A percentile compares a stretch with the other conserved stretches of the same genome.
phyloP scores from a whole-genome alignment of 2,113 vertebrate genomes.

The Hystrix brachyura region DNA sequence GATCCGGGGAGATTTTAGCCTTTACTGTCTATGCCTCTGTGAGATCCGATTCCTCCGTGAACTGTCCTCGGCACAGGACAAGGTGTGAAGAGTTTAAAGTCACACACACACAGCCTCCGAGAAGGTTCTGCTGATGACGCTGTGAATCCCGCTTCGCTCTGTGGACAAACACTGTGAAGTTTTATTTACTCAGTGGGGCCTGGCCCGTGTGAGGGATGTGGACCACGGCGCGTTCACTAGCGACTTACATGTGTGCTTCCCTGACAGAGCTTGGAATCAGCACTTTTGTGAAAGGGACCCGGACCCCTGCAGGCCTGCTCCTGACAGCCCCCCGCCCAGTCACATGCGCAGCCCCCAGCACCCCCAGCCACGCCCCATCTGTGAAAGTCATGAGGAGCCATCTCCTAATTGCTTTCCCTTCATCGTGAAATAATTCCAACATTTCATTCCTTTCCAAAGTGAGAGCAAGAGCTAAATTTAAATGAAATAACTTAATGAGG shows the following conservation, averaged over 20 bases:
- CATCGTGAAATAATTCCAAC: not conserved
- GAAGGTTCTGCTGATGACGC: accelerated
- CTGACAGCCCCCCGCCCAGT: accelerated
- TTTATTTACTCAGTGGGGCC: no score
- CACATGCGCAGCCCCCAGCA: accelerated
- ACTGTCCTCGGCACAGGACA: not conserved
- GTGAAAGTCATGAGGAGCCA: not conserved
- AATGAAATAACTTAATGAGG: conserved; percentile 68
- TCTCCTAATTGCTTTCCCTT: not conserved
- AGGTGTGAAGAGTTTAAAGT: not conserved
- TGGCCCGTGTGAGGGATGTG: not conserved
- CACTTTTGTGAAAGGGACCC: accelerated
- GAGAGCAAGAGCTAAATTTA: conserved; percentile 73
- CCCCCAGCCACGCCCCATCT: accelerated
- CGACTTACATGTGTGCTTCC: accelerated
- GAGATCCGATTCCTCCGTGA: not conserved
- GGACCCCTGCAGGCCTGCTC: accelerated
- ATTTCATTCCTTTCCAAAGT: conserved; percentile 38
- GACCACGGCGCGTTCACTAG: accelerated
- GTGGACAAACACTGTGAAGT: not conserved
- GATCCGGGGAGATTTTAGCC: accelerated
- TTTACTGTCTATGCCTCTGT: accelerated
- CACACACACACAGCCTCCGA: not conserved
- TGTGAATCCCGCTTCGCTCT: not conserved
- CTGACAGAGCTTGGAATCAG: not conserved